Evolutionary conservation across 2,797 vertebrate species (phyloP).

Genomic region (Taeniopygia guttata): DNA sequence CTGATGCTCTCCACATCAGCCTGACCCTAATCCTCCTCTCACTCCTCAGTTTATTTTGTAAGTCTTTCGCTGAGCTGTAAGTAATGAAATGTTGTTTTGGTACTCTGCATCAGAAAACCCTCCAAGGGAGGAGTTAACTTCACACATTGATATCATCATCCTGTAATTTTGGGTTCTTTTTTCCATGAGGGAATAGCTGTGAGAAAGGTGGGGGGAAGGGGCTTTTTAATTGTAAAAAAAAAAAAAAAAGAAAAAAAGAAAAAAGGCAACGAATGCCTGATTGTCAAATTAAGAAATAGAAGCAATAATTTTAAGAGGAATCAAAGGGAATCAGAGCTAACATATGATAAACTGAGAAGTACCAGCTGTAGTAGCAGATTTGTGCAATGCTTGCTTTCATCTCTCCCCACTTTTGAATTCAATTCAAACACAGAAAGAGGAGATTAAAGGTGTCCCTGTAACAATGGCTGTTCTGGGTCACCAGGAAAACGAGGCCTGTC

Average conservation of each 20-base stretch:
- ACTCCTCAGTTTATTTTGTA: conserved; percentile 84
- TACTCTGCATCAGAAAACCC: background rate
- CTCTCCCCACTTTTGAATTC: conserved; percentile 48
- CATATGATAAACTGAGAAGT: background rate
- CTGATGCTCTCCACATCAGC: conserved; percentile 73
- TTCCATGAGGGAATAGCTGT: background rate
- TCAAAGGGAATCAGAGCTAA: conserved; percentile 28
- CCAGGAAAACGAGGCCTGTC: conserved; percentile 46
- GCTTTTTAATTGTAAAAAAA: background rate
- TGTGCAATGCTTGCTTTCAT: conserved; percentile 46
- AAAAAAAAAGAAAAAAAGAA: background rate
- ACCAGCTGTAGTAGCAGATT: conserved; percentile 39
- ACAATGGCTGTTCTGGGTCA: conserved; percentile 46
- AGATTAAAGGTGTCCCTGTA: conserved; percentile 60
- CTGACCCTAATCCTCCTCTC: conserved; percentile 70
- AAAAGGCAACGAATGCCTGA: background rate
- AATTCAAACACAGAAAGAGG: conserved; percentile 39
- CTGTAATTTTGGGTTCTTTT: background rate
- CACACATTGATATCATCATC: background rate
- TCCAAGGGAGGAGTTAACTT: background rate
- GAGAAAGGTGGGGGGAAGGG: background rate
- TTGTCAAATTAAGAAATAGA: conserved; percentile 13
- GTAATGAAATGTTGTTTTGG: background rate
- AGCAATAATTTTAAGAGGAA: conserved; percentile 16
- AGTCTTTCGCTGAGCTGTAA: conserved; percentile 66